These are phyloP conservation scores for Lasaia peninsularis DNA, from an alignment of 1,140 invertebrate genomes.

Conservation along the genomic window DNA sequence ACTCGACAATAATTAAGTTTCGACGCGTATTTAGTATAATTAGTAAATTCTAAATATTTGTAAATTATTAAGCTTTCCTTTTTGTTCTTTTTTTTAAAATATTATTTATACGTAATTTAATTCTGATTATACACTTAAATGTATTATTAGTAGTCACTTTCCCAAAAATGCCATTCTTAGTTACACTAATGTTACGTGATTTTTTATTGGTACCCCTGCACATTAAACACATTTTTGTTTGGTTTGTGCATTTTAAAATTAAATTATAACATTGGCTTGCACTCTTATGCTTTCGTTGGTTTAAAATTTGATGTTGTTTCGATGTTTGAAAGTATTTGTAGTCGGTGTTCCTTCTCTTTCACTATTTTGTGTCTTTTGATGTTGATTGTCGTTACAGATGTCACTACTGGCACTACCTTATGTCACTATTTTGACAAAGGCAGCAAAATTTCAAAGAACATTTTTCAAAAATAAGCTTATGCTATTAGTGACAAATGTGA, in stretches of 20 bases:
- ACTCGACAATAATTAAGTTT: too few relatives aligned
- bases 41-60: too few relatives aligned
- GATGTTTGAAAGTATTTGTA: constrained; percentile 58
- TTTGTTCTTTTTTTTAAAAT: too few relatives aligned
- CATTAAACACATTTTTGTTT: constrained; percentile 41
- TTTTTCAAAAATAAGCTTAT: too few relatives aligned
- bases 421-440: too few relatives aligned
- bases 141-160: background rate
- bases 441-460: too few relatives aligned
- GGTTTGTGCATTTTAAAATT: constrained; percentile 41
- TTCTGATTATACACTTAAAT: background rate
- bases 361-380: constrained; percentile 43
- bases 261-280: constrained; percentile 64
- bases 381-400: constrained; percentile 20
- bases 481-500: too few relatives aligned
- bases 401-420: background rate
- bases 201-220: constrained; percentile 53
- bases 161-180: constrained; percentile 30
- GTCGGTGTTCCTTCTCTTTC: constrained; percentile 76
- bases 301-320: constrained; percentile 46
- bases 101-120: background rate
- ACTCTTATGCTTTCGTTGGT: constrained; percentile 65
- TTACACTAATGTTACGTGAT: constrained; percentile 35
- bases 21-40: too few relatives aligned
- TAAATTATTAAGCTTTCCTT: too few relatives aligned